Conservation (phyloP, 2,797 vertebrate genomes). For the Linurgus olivaceus region DNA sequence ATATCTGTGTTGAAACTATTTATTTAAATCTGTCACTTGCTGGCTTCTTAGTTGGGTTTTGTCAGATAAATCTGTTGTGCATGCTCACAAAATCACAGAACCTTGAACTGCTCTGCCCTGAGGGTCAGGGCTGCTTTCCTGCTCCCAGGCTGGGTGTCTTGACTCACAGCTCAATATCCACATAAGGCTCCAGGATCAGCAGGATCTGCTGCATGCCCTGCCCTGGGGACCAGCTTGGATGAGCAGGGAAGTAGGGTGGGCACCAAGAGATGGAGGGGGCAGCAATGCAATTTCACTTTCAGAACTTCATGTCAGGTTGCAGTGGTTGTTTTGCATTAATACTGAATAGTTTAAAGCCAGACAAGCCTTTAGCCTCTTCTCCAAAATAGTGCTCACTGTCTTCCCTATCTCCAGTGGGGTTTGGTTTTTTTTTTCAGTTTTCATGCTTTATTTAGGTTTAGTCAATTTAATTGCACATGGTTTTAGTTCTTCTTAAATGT, state of each 20-base stretch:
- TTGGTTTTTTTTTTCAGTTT: fast-evolving
- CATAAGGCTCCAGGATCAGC: neutral
- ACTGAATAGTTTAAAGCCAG: neutral
- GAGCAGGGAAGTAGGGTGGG: neutral
- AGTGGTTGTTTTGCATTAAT: neutral
- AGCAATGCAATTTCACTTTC: neutral
- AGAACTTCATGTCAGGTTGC: neutral
- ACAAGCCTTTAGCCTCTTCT: neutral
- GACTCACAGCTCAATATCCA: neutral
- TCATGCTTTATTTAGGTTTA: neutral
- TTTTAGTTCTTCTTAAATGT: neutral
- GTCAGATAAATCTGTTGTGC: neutral
- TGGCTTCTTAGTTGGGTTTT: neutral
- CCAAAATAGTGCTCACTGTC: neutral
- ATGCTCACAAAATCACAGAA: neutral
- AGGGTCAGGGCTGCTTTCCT: neutral
- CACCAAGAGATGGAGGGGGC: fast-evolving
- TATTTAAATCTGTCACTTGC: neutral
- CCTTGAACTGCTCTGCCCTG: neutral
- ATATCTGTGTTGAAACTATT: neutral
- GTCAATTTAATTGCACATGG: neutral
- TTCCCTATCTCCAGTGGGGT: fast-evolving
- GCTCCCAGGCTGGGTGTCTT: neutral
- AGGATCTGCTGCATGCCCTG: neutral
- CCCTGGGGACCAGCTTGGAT: neutral